Evolutionary conservation across 2,888 invertebrate species (phyloP), one percentile per base, ranked within the genome.

Genomic region (Penaeus monodon): DNA sequence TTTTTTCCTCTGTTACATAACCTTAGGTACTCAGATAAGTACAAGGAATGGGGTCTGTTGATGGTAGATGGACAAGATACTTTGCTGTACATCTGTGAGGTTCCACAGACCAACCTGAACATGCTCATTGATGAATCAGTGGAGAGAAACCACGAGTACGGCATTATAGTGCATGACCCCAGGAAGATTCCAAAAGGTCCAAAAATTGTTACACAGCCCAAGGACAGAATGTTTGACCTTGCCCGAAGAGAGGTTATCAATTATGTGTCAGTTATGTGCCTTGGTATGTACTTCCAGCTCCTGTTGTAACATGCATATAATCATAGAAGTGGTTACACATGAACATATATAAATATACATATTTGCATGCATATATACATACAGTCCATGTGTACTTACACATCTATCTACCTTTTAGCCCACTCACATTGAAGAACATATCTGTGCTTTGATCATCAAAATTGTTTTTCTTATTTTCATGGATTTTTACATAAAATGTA

Each of bases 181-280:
- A 94, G 95, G 88, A 94, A 95, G 91, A 95, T 98, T 90, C 97
- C 97, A 0, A 94, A 96, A 90, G 98, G 98, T 0, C 99, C 99
- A 7, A 96, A 94, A 91, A 98, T 99, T 92, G 95, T 96, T 17
- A 95, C 95, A 91, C 96, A 98, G 92, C 98, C 98, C 0, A 93
- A 94, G 24, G 95, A 96, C 92, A 96, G 95, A 29, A 96, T 97
- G 24, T 97, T 96, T 93, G 98, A 98, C 93, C 94, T 96, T 17
- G 95, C 95, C 20, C 95, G 94, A 91, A 94, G 95, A 90, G 94
- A 94, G 90, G 92, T 94, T 80, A 94, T 94, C 29, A 96, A 97
- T 92, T 96, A 96, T 93, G 95, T 97, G 0, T 94, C 95, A 17
- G 92, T 98, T 20, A 93, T 93, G 93, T 95, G 93, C 91, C 91